phyloP scores from a whole-genome alignment of 1,140 invertebrate genomes.

The Temnothorax nylanderi region DNA sequence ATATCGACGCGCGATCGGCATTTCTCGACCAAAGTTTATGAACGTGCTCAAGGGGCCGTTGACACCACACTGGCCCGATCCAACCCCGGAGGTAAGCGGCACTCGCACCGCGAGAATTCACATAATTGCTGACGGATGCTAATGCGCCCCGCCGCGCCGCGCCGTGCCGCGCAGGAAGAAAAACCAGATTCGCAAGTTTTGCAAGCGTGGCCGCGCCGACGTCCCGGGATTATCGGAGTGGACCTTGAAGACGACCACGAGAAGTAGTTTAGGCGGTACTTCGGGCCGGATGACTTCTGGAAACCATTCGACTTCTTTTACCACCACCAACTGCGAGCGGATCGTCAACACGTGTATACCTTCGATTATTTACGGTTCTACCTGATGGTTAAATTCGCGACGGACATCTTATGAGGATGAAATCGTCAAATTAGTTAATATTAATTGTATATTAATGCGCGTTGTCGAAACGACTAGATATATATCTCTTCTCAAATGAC shows the following conservation, averaged over 20 bases:
- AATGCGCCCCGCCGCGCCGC: slow-evolving; percentile 66
- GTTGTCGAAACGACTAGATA: slow-evolving; percentile 31
- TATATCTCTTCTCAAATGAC: slow-evolving; percentile 40
- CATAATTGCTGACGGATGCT: slow-evolving; percentile 76
- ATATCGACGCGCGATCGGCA: slow-evolving; percentile 59
- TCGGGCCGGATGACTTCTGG: slow-evolving; percentile 47
- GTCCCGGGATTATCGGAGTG: slow-evolving; percentile 25
- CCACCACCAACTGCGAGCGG: neutral
- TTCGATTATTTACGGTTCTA: slow-evolving; percentile 1
- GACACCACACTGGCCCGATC: slow-evolving; percentile 63
- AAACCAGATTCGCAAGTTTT: slow-evolving; percentile 76
- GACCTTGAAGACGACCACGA: slow-evolving; percentile 49
- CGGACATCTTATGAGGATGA: neutral
- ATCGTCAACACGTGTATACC: neutral
- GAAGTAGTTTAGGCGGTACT: slow-evolving; percentile 36
- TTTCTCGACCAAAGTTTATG: slow-evolving; percentile 63
- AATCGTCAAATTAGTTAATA: slow-evolving; percentile 3
- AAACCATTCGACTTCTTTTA: slow-evolving; percentile 33
- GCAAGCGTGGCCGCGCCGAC: slow-evolving; percentile 52
- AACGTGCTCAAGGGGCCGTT: slow-evolving; percentile 60
- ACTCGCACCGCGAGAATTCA: slow-evolving; percentile 69
- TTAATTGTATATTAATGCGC: slow-evolving; percentile 34
- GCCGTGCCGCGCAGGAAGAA: slow-evolving; percentile 62
- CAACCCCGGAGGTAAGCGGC: slow-evolving; percentile 65
- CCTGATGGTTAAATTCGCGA: slow-evolving; percentile 14